Conservation (phyloP, 2,113 vertebrate species). For the Athene cunicularia region DNA sequence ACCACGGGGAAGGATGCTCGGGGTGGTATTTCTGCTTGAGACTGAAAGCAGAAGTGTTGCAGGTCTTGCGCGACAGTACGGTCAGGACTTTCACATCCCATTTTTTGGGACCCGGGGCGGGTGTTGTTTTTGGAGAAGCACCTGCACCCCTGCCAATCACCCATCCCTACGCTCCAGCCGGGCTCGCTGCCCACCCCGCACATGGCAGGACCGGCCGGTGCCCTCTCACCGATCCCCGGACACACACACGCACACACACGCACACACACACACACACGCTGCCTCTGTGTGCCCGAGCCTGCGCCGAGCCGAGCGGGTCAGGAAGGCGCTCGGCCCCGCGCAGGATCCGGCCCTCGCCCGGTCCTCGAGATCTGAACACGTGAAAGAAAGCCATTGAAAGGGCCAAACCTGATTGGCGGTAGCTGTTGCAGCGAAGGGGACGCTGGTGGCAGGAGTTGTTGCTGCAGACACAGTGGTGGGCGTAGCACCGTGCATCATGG, state of each 20-base stretch:
- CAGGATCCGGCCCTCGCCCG: constrained; percentile 10
- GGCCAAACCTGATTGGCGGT: constrained; percentile 98
- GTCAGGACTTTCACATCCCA: not conserved
- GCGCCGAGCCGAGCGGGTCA: not conserved
- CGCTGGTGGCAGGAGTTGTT: constrained; percentile 94
- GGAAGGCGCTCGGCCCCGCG: not conserved
- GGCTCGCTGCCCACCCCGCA: not conserved
- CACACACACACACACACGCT: not conserved
- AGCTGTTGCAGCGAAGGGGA: constrained; percentile 94
- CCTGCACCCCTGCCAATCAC: not conserved
- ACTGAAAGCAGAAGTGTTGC: constrained; percentile 45
- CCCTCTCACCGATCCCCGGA: not conserved
- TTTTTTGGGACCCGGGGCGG: not conserved
- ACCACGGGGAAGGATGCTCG: not conserved
- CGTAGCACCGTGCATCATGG: constrained; percentile 99
- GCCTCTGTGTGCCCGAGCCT: constrained; percentile 12
- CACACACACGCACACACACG: not conserved
- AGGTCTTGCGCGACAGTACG: rapidly evolving
- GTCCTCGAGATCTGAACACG: constrained; percentile 67
- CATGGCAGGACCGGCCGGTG: not conserved
- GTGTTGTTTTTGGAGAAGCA: not conserved
- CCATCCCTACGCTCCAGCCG: not conserved
- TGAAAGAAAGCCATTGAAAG: constrained; percentile 87
- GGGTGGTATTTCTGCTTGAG: constrained; percentile 46
- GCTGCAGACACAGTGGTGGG: constrained; percentile 96